Base-by-base conservation (phyloP, 1,140 invertebrate species). In the Drepana arcuata region DNA sequence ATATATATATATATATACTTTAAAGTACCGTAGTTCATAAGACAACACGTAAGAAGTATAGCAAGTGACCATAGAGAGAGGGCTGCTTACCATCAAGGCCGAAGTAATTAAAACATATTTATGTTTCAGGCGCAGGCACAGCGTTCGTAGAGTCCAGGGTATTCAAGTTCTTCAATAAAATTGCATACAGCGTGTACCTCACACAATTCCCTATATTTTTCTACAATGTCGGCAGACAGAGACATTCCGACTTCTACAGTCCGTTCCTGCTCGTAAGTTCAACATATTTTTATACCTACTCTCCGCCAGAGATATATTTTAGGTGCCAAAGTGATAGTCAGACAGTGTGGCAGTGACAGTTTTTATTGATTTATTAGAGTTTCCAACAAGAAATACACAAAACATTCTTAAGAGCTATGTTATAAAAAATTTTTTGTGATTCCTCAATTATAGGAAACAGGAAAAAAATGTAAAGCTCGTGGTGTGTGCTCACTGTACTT, bases 141-240 rank as follows among this genome's bases (percentile, higher is more conserved):
- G 31, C 62, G 14, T 71, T 86, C 29, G 47, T 86, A 2, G 74
- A 80, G 7, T 81, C 70, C 28, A 51, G 69, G 43, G 41, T 74
- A 34, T 86, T 86, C 44, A 80, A 81, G 70, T 84, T 92, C 26
- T 86, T 93, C 41, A 89, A 89, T 36, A 87, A 86, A 61, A 84
- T 88, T 14, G 80, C 85, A 2, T 87, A 87, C 51, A 79, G 81
- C 16, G 79, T 88, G 2, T 88, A 88, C 65, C 54, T 88, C 10
- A 86, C 84, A 4, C 86, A 88, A 54, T 88, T 87, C 58, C 86
- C 86, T 2, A 78, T 86, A 33, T 87, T 85, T 58, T 87, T 87
- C 68, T 87, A 86, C 57, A 86, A 86, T 41, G 83, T 87, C 0
- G 86, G 86, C 0, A 58, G 74, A 0, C 84, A 83, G 33, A 75